Evolutionary conservation across 2,888 invertebrate genomes (phyloP).

Genomic region (Sycophila texana): DNA sequence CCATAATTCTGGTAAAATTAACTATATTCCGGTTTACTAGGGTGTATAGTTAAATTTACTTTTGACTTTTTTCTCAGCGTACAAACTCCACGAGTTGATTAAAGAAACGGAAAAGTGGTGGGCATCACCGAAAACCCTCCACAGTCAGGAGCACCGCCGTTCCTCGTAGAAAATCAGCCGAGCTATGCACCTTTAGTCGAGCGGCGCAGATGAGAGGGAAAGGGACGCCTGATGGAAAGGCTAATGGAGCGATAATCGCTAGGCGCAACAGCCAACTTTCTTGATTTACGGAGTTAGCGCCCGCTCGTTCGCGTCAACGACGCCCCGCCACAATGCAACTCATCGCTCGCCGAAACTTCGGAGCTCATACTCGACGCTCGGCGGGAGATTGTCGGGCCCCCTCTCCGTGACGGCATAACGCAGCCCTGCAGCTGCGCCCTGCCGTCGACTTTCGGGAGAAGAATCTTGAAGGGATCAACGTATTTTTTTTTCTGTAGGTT

Average conservation of each 20-base stretch:
- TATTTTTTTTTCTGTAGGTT: no score
- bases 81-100: not conserved
- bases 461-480: no score
- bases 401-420: no score
- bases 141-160: not conserved
- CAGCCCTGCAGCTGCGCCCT: no score
- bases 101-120: no score
- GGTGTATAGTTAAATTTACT: no score
- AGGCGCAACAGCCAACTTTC: conserved; percentile 24
- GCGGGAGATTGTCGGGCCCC: no score
- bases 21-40: no score
- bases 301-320: not conserved
- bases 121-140: not conserved
- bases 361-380: no score
- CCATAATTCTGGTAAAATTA: no score
- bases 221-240: conserved; percentile 11
- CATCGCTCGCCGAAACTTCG: not conserved
- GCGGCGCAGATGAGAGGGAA: not conserved
- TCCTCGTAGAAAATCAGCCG: not conserved
- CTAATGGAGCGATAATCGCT: conserved; percentile 36
- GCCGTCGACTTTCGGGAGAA: no score
- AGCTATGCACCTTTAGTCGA: not conserved
- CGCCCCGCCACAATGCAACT: not conserved
- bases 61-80: no score
- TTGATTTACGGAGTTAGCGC: conserved; percentile 35